Conservation (phyloP, 2,113 vertebrate species). For the Toxotes jaculatrix region DNA sequence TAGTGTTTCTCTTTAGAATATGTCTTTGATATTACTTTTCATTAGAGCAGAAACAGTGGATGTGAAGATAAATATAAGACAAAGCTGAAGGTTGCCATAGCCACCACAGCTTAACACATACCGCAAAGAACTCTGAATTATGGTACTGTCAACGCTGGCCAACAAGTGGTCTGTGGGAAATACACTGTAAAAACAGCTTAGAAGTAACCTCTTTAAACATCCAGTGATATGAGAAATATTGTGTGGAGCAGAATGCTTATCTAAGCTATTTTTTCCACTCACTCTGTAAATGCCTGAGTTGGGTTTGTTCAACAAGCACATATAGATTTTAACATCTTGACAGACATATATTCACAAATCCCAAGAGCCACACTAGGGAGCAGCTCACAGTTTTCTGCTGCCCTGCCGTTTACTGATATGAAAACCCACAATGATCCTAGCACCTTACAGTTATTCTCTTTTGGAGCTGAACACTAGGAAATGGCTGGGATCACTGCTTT, state of each 20-base stretch:
- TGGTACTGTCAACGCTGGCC: neutral
- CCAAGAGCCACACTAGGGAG: neutral
- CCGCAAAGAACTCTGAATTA: neutral
- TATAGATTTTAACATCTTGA: slow-evolving; percentile 20
- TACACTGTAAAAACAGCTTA: neutral
- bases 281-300: neutral
- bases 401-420: slow-evolving; percentile 5
- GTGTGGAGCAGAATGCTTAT: neutral
- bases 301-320: slow-evolving; percentile 14
- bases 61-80: slow-evolving; percentile 3
- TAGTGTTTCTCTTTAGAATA: neutral
- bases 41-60: neutral
- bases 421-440: slow-evolving; percentile 13
- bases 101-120: slow-evolving; percentile 6
- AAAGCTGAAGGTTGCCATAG: slow-evolving; percentile 11
- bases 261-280: neutral
- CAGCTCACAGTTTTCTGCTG: slow-evolving; percentile 10
- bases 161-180: neutral
- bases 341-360: slow-evolving; percentile 24
- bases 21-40: slow-evolving; percentile 9
- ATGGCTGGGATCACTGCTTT: slow-evolving; percentile 19
- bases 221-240: neutral
- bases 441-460: slow-evolving; percentile 11
- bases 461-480: neutral
- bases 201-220: neutral